phyloP scores from a whole-genome alignment of 2,888 invertebrate genomes.

The Hipparchia semele region DNA sequence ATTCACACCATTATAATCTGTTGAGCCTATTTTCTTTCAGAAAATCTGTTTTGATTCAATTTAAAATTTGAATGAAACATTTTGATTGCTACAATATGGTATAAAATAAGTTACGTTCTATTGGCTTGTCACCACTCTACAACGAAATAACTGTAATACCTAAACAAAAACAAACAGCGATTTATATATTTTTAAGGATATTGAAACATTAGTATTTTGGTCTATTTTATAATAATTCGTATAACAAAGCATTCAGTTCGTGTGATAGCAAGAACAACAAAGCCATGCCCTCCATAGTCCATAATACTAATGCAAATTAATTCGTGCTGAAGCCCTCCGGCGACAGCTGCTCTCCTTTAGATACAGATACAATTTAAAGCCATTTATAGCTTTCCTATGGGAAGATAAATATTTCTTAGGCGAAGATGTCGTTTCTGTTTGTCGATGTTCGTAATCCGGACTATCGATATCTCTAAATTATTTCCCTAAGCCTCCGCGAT shows the following conservation, averaged over 20 bases:
- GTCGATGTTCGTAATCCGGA: conserved; percentile 52
- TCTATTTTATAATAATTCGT: background rate
- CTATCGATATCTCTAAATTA: conserved; percentile 74
- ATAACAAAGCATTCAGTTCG: conserved; percentile 1
- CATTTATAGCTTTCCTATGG: conserved; percentile 41
- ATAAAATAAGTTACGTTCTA: too few relatives aligned
- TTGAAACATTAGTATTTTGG: too few relatives aligned
- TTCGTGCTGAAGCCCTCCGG: conserved; percentile 29
- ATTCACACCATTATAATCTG: too few relatives aligned
- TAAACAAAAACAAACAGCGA: too few relatives aligned
- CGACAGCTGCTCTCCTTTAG: conserved; percentile 33
- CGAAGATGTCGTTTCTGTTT: conserved; percentile 49
- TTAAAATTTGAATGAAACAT: too few relatives aligned
- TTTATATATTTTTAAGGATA: background rate
- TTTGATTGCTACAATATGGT: too few relatives aligned
- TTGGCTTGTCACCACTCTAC: too few relatives aligned
- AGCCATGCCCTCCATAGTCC: conserved; percentile 25
- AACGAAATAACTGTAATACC: too few relatives aligned
- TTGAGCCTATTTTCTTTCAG: too few relatives aligned
- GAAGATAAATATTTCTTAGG: conserved; percentile 43
- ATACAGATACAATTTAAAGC: conserved; percentile 38
- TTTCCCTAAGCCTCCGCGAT: conserved; percentile 68
- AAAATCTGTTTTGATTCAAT: too few relatives aligned
- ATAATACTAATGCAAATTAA: conserved; percentile 37
- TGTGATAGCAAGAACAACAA: conserved; percentile 5